phyloP scores from a whole-genome alignment of 1,140 invertebrate genomes.

The Cherax destructor region DNA sequence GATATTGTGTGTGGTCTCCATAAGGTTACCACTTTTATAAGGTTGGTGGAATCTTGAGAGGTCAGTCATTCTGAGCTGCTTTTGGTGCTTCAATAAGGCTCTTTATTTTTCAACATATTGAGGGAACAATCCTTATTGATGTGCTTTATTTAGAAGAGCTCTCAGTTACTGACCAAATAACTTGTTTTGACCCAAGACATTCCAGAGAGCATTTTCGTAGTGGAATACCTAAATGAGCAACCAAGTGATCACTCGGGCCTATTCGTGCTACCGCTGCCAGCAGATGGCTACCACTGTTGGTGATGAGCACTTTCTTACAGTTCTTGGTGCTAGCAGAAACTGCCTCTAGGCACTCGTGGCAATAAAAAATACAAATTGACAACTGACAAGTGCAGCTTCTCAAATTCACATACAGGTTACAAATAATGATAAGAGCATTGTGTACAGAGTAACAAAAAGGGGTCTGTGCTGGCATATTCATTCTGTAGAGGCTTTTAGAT shows the following conservation, averaged over 20 bases:
- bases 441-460: conserved; percentile 10
- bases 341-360: conserved; percentile 33
- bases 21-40: conserved; percentile 30
- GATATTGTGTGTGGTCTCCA: conserved; percentile 16
- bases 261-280: neutral
- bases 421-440: conserved; percentile 7
- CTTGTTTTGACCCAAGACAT: conserved; percentile 29
- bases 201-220: conserved; percentile 36
- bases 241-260: conserved; percentile 29
- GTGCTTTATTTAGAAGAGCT: neutral
- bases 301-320: conserved; percentile 18
- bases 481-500: conserved; percentile 31
- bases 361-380: conserved; percentile 43
- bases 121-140: conserved; percentile 54
- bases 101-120: conserved; percentile 22
- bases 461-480: conserved; percentile 36
- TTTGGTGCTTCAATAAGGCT: conserved; percentile 43
- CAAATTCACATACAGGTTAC: conserved; percentile 44
- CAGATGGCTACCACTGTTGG: conserved; percentile 23
- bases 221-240: conserved; percentile 20
- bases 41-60: conserved; percentile 37
- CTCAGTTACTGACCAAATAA: conserved; percentile 24
- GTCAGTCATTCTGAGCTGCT: conserved; percentile 30
- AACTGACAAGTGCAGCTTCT: conserved; percentile 42
- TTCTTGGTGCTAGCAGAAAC: conserved; percentile 56